Percentiles rank a stretch among this genome's conserved stretches.
phyloP scores from a whole-genome alignment of 2,797 vertebrate species.

The Bufotes viridis region DNA sequence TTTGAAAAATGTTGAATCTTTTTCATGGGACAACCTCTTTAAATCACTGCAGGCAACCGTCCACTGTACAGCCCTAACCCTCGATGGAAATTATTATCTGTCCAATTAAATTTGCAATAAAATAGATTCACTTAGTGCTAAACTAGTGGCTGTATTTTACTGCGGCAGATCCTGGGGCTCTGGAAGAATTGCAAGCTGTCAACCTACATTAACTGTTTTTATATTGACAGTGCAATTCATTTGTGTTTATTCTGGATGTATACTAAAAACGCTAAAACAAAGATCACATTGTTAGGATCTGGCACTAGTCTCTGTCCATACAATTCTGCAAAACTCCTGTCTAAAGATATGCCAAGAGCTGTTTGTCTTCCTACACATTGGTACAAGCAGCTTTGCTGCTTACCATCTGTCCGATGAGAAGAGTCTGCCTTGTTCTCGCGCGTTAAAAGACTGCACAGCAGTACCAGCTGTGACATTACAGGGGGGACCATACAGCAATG shows the following conservation, averaged over 20 bases:
- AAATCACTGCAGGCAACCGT: too few species aligned
- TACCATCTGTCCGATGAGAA: slow-evolving; percentile 70
- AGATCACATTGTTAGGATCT: slow-evolving; percentile 16
- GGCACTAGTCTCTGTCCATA: slow-evolving; percentile 33
- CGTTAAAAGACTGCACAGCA: slow-evolving; percentile 68
- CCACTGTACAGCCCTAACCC: background rate
- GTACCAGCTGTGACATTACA: slow-evolving; percentile 69
- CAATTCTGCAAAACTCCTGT: slow-evolving; percentile 57
- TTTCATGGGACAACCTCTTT: too few species aligned
- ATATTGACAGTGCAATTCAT: background rate
- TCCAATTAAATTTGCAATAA: background rate
- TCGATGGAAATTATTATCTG: background rate
- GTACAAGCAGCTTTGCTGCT: slow-evolving; percentile 69
- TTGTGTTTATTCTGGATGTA: slow-evolving; percentile 6
- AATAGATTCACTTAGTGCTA: background rate
- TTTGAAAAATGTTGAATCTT: too few species aligned
- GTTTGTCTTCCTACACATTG: slow-evolving; percentile 71
- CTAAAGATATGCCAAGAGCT: slow-evolving; percentile 66
- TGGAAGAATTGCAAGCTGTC: background rate
- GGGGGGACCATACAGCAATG: slow-evolving; percentile 61
- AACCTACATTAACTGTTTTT: background rate
- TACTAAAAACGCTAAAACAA: slow-evolving; percentile 21
- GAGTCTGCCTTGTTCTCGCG: slow-evolving; percentile 67
- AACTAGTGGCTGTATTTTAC: background rate
- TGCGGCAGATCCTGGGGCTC: background rate